A percentile compares a stretch with the other conserved stretches of the same genome.
Conservation (phyloP, 2,113 vertebrate genomes). For the Hydrochoerus hydrochaeris region DNA sequence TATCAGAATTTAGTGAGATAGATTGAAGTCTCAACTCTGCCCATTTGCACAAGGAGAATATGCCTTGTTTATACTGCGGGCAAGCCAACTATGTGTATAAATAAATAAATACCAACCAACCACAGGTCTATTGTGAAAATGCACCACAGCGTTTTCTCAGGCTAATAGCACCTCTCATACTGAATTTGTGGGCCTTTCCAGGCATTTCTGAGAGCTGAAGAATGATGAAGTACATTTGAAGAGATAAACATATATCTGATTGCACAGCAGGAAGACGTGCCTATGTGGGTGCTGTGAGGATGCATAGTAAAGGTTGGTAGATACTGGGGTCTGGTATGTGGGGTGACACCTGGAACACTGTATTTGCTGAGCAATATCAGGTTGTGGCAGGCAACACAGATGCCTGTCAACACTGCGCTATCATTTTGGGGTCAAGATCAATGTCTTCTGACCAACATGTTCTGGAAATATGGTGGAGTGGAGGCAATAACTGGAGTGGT, state of each 20-base stretch:
- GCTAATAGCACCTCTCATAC: conserved; percentile 86
- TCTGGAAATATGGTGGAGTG: not conserved
- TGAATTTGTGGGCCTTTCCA: conserved; percentile 83
- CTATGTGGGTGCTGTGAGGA: not conserved
- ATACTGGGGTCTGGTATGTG: not conserved
- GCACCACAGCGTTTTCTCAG: conserved; percentile 87
- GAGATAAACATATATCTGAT: not conserved
- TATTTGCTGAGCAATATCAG: not conserved
- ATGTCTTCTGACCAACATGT: not conserved
- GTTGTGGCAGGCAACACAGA: not conserved
- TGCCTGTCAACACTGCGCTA: not conserved
- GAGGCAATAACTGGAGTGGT: not conserved
- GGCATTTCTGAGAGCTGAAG: conserved; percentile 81
- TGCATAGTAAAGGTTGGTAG: not conserved
- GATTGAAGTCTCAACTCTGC: conserved; percentile 79
- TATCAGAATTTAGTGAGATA: conserved; percentile 80
- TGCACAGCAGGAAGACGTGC: not conserved
- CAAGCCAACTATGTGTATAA: conserved; percentile 83
- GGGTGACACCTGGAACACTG: not conserved
- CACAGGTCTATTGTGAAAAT: conserved; percentile 87
- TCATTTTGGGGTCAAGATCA: not conserved
- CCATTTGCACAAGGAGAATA: conserved; percentile 85
- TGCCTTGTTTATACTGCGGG: conserved; percentile 89
- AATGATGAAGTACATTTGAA: conserved; percentile 68
- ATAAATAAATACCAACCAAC: conserved; percentile 17